Conservation (phyloP, 2,113 vertebrate genomes). For the Hippocampus zosterae region DNA sequence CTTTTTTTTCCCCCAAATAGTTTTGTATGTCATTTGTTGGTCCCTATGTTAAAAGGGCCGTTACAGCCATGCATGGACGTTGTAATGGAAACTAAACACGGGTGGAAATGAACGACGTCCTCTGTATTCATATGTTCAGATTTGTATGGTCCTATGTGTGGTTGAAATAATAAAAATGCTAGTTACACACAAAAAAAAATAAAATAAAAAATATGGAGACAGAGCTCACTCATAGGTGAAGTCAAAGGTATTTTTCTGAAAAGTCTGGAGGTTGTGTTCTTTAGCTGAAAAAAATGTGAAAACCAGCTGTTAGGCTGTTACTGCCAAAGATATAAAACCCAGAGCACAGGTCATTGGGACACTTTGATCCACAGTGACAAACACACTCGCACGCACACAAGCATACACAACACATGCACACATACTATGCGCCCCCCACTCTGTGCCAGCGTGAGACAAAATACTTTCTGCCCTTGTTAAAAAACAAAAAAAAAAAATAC, state of each 20-base stretch:
- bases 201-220: background rate
- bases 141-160: no score
- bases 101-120: no score
- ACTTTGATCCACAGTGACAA: background rate
- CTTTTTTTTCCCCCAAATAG: no score
- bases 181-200: no score
- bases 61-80: no score
- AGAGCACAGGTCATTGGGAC: background rate
- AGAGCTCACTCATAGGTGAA: background rate
- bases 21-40: no score
- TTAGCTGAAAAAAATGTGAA: background rate
- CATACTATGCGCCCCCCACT: no score
- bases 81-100: no score
- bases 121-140: no score
- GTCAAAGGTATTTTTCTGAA: background rate
- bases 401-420: background rate
- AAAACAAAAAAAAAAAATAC: background rate
- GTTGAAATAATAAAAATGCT: no score
- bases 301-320: background rate
- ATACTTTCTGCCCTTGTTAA: constrained; percentile 12
- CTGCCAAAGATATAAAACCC: constrained; percentile 20
- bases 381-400: background rate
- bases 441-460: constrained; percentile 9
- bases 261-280: background rate
- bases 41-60: no score